Percentiles rank a stretch among this genome's conserved stretches.
Evolutionary conservation across 1,140 invertebrate species (phyloP).

Genomic region (Helicoverpa zea): DNA sequence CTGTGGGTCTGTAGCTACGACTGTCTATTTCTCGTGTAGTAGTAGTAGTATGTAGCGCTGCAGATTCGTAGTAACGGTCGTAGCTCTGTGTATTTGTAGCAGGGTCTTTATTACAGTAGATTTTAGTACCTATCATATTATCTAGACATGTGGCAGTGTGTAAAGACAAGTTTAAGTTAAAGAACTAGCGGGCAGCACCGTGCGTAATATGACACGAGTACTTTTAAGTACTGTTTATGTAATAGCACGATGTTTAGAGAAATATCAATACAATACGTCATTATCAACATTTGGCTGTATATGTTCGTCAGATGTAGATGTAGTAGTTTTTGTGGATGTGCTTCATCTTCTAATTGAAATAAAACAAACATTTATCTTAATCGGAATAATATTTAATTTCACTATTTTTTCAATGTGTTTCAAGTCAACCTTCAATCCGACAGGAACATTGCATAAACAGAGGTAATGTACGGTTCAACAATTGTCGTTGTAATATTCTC

Average conservation of each 20-base stretch:
- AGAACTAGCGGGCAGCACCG: no score
- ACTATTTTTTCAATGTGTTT: conserved; percentile 25
- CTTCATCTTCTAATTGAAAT: neutral
- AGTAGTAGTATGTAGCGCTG: neutral
- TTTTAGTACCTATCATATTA: neutral
- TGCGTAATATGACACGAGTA: no score
- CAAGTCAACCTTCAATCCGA: conserved; percentile 52
- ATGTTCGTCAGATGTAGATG: neutral
- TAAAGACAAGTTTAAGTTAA: no score
- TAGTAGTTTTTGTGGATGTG: neutral
- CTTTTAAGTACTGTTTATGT: no score
- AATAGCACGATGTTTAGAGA: neutral
- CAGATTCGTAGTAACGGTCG: neutral
- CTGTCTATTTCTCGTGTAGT: no score
- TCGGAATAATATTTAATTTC: conserved; percentile 36
- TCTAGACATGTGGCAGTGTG: no score
- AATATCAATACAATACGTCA: no score
- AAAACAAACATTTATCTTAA: conserved; percentile 36
- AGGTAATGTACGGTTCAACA: conserved; percentile 58
- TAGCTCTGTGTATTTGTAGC: neutral
- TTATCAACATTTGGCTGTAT: neutral
- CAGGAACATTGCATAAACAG: conserved; percentile 54
- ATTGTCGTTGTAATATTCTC: conserved; percentile 20
- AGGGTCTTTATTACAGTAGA: neutral
- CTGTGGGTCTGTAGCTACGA: neutral